Evolutionary conservation across 2,888 invertebrate genomes (phyloP).

Genomic region (Morpho helenor): DNA sequence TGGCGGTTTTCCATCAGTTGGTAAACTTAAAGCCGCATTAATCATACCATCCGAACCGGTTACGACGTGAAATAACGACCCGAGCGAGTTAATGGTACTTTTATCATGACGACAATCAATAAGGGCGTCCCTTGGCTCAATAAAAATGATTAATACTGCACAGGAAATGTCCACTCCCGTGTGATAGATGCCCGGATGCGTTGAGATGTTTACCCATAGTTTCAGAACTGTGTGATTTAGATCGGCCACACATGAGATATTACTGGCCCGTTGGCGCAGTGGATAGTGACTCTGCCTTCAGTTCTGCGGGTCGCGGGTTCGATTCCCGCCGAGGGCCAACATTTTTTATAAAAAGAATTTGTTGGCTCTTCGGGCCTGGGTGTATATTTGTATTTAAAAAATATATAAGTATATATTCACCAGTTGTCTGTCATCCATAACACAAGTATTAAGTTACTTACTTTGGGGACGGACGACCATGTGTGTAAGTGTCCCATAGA

Average conservation of each 20-base stretch:
- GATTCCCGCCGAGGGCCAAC: too few relatives aligned
- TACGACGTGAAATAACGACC: constrained; percentile 24
- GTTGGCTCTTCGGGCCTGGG: too few relatives aligned
- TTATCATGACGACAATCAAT: constrained; percentile 62
- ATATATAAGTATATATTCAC: too few relatives aligned
- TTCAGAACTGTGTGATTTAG: not conserved
- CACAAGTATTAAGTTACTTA: too few relatives aligned
- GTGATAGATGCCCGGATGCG: constrained; percentile 47
- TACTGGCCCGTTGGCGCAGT: too few relatives aligned
- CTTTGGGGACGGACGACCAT: too few relatives aligned
- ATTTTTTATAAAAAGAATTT: too few relatives aligned
- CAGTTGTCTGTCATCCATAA: too few relatives aligned
- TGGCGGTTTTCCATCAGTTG: not conserved
- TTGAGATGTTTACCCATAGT: constrained; percentile 23
- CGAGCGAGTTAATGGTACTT: constrained; percentile 51
- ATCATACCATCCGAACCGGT: constrained; percentile 16
- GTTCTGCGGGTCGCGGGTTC: too few relatives aligned
- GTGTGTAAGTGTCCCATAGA: too few relatives aligned
- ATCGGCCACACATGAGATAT: not conserved
- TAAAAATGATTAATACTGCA: constrained; percentile 63
- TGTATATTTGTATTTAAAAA: too few relatives aligned
- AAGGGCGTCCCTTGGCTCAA: constrained; percentile 51
- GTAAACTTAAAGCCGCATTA: constrained; percentile 17
- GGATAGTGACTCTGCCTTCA: too few relatives aligned
- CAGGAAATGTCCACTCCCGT: constrained; percentile 43